phyloP scores from a whole-genome alignment of 2,797 vertebrate species.

The Psittacula echo region DNA sequence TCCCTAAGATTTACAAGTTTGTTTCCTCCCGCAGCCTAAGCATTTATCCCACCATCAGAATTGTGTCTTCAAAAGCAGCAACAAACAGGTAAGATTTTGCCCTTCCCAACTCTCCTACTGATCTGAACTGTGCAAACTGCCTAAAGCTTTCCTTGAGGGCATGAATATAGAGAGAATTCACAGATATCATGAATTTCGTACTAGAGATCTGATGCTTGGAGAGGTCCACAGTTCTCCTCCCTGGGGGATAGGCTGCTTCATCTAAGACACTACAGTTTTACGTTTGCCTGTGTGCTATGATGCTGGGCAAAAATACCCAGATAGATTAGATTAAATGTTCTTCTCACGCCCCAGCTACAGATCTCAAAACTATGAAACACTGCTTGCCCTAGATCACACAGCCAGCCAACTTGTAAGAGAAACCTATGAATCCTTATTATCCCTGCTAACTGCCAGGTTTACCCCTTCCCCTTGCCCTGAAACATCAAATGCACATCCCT shows the following conservation, averaged over 20 bases:
- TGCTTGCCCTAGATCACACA: background rate
- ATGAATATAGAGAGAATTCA: background rate
- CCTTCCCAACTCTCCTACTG: background rate
- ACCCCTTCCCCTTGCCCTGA: background rate
- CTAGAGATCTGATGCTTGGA: background rate
- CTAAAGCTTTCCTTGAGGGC: constrained; percentile 5
- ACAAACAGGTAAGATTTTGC: background rate
- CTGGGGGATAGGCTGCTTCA: background rate
- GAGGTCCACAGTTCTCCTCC: background rate
- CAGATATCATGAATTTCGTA: background rate
- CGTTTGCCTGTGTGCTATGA: background rate
- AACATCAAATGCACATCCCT: background rate
- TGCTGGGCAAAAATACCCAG: background rate
- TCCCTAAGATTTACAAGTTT: background rate
- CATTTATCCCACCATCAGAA: background rate
- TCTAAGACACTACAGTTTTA: background rate
- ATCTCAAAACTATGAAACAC: background rate
- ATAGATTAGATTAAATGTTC: background rate
- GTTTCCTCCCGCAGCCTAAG: background rate
- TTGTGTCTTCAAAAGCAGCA: background rate
- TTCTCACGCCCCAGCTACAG: background rate
- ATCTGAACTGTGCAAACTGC: background rate
- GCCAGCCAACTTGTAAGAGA: background rate
- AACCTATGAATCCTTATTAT: background rate
- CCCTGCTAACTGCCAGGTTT: background rate